A percentile compares a stretch with the other conserved stretches of the same genome.
phyloP scores from a whole-genome alignment of 2,797 vertebrate genomes.

The Sebastes diploproa region DNA sequence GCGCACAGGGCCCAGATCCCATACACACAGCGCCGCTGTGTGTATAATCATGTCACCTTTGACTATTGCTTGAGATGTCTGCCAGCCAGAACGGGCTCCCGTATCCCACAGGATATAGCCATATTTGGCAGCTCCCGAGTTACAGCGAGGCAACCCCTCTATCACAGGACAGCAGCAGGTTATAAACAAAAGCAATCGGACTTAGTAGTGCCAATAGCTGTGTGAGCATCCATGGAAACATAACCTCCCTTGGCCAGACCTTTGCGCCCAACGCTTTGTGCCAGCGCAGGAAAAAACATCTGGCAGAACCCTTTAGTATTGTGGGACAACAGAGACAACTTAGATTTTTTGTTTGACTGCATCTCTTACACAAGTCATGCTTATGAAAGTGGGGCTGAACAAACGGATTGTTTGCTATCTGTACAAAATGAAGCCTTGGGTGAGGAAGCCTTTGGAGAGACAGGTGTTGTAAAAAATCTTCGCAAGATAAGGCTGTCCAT shows the following conservation, averaged over 20 bases:
- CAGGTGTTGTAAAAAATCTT: not conserved
- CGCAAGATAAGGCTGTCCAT: no score
- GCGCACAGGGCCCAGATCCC: conserved; percentile 37
- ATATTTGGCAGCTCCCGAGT: conserved; percentile 61
- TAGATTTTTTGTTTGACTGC: not conserved
- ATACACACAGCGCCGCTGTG: conserved; percentile 58
- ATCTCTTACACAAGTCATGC: not conserved
- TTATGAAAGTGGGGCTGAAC: not conserved
- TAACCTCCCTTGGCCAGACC: not conserved
- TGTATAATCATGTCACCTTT: conserved; percentile 74
- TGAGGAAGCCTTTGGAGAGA: not conserved
- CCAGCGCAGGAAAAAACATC: not conserved
- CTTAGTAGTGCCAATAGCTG: conserved; percentile 12
- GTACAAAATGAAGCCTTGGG: not conserved
- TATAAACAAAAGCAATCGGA: conserved; percentile 43
- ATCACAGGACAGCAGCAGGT: conserved; percentile 35
- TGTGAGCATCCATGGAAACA: conserved; percentile 39
- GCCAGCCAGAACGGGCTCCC: conserved; percentile 53
- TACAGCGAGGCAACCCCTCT: conserved; percentile 29
- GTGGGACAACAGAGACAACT: not conserved
- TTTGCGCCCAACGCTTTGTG: not conserved
- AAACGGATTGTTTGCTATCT: not conserved
- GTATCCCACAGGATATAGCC: conserved; percentile 43
- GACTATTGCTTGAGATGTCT: conserved; percentile 43
- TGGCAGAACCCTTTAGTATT: not conserved